A percentile compares a stretch with the other conserved stretches of the same genome.
These are phyloP conservation scores for Apantesis nais DNA, from an alignment of 2,888 invertebrate genomes.

Conservation along the genomic window DNA sequence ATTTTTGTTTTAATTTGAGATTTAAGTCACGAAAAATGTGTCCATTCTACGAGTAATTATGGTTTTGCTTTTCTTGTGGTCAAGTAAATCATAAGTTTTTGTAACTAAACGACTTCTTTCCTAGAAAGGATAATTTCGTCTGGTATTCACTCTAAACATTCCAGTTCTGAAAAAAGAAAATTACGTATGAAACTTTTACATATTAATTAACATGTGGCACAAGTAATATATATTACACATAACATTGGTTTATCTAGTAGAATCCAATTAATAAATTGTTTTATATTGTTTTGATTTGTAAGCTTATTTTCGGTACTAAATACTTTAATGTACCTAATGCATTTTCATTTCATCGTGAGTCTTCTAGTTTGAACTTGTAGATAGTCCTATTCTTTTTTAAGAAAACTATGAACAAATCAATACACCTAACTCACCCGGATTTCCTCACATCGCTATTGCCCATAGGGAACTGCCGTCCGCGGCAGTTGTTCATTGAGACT, in stretches of 20 bases:
- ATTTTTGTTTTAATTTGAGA: neutral
- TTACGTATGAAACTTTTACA: neutral
- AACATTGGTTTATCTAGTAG: neutral
- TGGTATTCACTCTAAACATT: slow-evolving; percentile 55
- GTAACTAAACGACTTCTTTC: neutral
- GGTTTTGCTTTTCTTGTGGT: neutral
- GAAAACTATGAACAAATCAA: neutral
- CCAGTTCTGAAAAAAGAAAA: slow-evolving; percentile 54
- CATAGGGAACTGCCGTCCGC: slow-evolving; percentile 57
- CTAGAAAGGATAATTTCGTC: slow-evolving; percentile 46
- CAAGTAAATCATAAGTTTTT: neutral
- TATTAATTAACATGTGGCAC: too few relatives aligned
- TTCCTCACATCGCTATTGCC: slow-evolving; percentile 63
- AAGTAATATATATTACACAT: neutral
- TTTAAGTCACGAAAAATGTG: neutral
- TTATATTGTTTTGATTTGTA: too few relatives aligned
- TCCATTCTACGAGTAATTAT: neutral
- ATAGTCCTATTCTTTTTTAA: neutral
- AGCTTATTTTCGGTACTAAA: too few relatives aligned
- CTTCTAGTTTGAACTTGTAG: neutral
- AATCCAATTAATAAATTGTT: neutral
- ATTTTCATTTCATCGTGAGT: neutral
- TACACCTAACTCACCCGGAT: slow-evolving; percentile 53
- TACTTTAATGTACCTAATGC: neutral
- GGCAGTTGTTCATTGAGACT: slow-evolving; percentile 59